Evolutionary conservation across 2,888 invertebrate species (phyloP).

Genomic region (Tipula lateralis): DNA sequence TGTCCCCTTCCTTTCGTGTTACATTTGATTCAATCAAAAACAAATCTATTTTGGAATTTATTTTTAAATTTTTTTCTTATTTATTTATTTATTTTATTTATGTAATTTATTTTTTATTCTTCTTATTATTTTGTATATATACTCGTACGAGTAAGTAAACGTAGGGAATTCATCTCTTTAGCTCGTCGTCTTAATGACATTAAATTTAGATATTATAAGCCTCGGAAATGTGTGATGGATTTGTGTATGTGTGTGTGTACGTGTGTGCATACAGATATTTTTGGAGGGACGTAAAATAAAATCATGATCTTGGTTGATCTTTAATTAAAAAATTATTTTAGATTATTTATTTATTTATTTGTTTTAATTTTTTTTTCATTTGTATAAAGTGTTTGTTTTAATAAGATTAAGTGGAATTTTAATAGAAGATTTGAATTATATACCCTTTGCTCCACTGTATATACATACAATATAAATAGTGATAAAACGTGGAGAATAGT

Average conservation of each 20-base stretch:
- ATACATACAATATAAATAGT: no score
- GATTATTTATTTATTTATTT: slow-evolving; percentile 19
- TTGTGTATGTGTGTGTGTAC: not conserved
- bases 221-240: not conserved
- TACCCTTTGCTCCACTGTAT: not conserved
- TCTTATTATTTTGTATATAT: not conserved
- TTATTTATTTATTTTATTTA: slow-evolving; percentile 19
- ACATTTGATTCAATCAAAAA: not conserved
- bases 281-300: not conserved
- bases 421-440: not conserved
- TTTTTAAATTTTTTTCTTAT: not conserved
- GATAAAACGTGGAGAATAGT: not conserved
- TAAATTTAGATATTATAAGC: not conserved
- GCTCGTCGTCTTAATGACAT: slow-evolving; percentile 4
- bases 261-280: not conserved
- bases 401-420: not conserved
- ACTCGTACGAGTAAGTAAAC: not conserved
- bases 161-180: not conserved
- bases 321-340: slow-evolving; percentile 15
- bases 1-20: not conserved
- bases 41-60: slow-evolving; percentile 9
- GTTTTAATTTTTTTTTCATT: not conserved
- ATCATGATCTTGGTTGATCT: slow-evolving; percentile 11
- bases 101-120: not conserved
- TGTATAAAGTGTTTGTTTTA: not conserved